phyloP scores from a whole-genome alignment of 2,797 vertebrate genomes.

The Gouania willdenowi region DNA sequence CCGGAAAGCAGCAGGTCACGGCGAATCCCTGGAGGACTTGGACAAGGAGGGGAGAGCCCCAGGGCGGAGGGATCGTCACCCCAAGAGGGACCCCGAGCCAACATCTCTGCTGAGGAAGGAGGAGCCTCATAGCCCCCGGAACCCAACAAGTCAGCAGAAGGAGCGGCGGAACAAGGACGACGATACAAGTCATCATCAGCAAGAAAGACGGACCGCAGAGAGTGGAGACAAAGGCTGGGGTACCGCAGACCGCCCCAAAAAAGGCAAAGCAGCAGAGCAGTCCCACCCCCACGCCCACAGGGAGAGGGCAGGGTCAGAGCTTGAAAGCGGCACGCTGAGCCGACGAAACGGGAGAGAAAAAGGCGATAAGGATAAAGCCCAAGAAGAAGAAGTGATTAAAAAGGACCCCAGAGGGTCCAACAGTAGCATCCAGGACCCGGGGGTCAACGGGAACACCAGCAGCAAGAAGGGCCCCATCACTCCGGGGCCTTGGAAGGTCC shows the following conservation, averaged over 20 bases:
- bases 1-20: constrained; percentile 53
- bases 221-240: constrained; percentile 47
- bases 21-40: constrained; percentile 14
- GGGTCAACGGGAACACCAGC: constrained; percentile 61
- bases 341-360: constrained; percentile 26
- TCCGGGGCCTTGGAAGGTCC: constrained; percentile 95
- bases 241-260: constrained; percentile 48
- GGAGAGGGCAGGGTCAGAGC: constrained; percentile 52
- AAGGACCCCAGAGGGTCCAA: constrained; percentile 66
- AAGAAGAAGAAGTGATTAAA: constrained; percentile 51
- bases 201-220: constrained; percentile 58
- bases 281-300: constrained; percentile 36
- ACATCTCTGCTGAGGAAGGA: constrained; percentile 35
- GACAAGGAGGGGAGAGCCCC: constrained; percentile 65
- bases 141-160: too few species aligned
- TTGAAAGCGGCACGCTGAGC: constrained; percentile 39
- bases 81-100: constrained; percentile 50
- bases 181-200: constrained; percentile 44
- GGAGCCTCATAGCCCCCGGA: too few species aligned
- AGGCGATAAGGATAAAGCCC: constrained; percentile 40
- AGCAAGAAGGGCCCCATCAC: constrained; percentile 81
- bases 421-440: constrained; percentile 64
- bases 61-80: too few species aligned
- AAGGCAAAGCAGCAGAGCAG: constrained; percentile 56
- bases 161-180: constrained; percentile 59